phyloP scores from a whole-genome alignment of 1,140 invertebrate species.

The Drosophila pseudoobscura region DNA sequence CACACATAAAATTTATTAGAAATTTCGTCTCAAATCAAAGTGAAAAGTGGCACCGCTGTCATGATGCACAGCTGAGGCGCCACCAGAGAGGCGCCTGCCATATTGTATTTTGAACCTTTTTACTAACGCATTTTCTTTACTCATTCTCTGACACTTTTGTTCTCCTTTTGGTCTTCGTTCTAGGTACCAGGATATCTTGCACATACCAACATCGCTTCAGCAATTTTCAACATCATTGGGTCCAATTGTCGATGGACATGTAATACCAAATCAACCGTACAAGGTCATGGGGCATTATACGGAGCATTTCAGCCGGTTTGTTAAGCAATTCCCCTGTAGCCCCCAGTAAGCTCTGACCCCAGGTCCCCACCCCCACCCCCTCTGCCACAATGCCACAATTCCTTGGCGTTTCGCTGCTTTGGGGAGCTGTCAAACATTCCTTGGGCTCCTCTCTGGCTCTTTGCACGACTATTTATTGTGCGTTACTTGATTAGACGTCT shows the following conservation, averaged over 20 bases:
- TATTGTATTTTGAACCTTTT: constrained; percentile 48
- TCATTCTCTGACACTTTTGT: constrained; percentile 34
- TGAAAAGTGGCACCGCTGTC: constrained; percentile 74
- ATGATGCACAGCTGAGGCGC: constrained; percentile 27
- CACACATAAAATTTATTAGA: constrained; percentile 80
- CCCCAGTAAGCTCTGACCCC: constrained; percentile 5
- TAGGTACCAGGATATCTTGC: constrained; percentile 89
- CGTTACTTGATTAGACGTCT: constrained; percentile 78
- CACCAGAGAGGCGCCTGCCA: not conserved
- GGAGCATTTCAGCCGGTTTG: constrained; percentile 87
- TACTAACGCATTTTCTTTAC: constrained; percentile 61
- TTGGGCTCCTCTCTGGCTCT: constrained; percentile 12
- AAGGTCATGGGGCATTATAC: constrained; percentile 89
- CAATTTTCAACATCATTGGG: constrained; percentile 90
- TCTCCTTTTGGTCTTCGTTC: constrained; percentile 60
- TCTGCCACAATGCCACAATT: constrained; percentile 18
- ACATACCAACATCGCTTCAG: constrained; percentile 86
- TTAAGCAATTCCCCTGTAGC: constrained; percentile 66
- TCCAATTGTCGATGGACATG: constrained; percentile 92
- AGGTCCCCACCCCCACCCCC: too few relatives aligned
- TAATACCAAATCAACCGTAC: constrained; percentile 91
- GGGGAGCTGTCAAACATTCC: constrained; percentile 57
- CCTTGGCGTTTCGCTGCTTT: constrained; percentile 35
- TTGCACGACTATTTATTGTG: constrained; percentile 64
- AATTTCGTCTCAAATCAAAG: constrained; percentile 74